These are phyloP conservation scores for Nezara viridula DNA, from an alignment of 2,888 invertebrate genomes.

Conservation along the genomic window DNA sequence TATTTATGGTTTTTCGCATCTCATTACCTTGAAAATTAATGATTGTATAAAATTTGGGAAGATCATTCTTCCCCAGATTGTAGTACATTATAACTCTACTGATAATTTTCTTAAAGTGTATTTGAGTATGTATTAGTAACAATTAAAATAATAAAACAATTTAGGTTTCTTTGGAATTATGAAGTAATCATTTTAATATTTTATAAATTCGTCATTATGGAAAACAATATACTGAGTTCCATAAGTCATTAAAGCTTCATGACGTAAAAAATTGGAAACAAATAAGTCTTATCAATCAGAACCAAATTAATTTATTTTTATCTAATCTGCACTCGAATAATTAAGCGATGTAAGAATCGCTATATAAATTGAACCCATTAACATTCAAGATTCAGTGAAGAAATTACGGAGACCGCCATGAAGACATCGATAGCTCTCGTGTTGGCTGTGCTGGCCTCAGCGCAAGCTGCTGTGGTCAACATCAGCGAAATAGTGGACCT, in stretches of 20 bases:
- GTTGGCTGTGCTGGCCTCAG: not conserved
- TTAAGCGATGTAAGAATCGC: not conserved
- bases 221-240: not conserved
- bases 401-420: not conserved
- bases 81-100: no score
- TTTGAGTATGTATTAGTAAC: not conserved
- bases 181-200: not conserved
- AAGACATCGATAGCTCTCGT: not conserved
- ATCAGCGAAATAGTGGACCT: conserved; percentile 29
- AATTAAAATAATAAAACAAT: not conserved
- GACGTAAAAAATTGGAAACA: not conserved
- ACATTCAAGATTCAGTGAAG: not conserved
- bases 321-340: conserved; percentile 26
- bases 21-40: no score
- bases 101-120: no score
- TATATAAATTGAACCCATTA: conserved; percentile 8
- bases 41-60: no score
- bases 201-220: no score
- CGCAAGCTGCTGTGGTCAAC: not conserved
- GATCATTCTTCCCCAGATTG: no score
- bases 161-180: not conserved
- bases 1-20: no score
- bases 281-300: not conserved
- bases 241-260: not conserved
- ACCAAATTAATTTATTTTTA: not conserved